phyloP scores from a whole-genome alignment of 2,888 invertebrate species.

The Sinodicranocentrus sp. region DNA sequence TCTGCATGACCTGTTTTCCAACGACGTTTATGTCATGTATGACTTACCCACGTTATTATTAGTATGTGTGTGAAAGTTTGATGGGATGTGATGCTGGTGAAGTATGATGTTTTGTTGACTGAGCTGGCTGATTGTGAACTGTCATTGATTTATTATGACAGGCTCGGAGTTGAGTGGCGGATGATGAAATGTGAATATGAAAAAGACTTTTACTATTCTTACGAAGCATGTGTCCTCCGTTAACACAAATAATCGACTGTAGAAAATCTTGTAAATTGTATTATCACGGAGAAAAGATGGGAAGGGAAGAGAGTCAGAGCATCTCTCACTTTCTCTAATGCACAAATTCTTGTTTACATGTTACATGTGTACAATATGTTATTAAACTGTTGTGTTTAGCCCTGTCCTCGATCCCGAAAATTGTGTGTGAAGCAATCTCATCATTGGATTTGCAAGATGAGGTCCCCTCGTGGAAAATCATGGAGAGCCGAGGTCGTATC shows the following conservation, averaged over 20 bases:
- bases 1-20: neutral
- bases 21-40: neutral
- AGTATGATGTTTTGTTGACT: constrained; percentile 22
- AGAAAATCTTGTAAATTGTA: neutral
- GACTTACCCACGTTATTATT: neutral
- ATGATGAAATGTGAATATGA: neutral
- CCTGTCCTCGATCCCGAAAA: constrained; percentile 96
- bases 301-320: constrained; percentile 59
- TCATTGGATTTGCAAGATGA: constrained; percentile 85
- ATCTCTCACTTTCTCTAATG: constrained; percentile 64
- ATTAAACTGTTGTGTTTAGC: constrained; percentile 82
- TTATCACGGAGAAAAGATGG: constrained; percentile 64
- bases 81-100: neutral
- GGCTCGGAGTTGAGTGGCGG: constrained; percentile 17
- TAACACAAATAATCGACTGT: neutral
- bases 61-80: constrained; percentile 17
- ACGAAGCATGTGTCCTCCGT: neutral
- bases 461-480: constrained; percentile 98
- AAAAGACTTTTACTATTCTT: neutral
- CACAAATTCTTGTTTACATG: constrained; percentile 49
- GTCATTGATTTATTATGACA: constrained; percentile 19
- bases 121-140: constrained; percentile 29
- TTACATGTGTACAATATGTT: constrained; percentile 65
- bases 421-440: constrained; percentile 98
- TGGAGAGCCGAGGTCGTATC: constrained; percentile 98